phyloP scores from a whole-genome alignment of 2,113 vertebrate genomes.

The Istiophorus platypterus region DNA sequence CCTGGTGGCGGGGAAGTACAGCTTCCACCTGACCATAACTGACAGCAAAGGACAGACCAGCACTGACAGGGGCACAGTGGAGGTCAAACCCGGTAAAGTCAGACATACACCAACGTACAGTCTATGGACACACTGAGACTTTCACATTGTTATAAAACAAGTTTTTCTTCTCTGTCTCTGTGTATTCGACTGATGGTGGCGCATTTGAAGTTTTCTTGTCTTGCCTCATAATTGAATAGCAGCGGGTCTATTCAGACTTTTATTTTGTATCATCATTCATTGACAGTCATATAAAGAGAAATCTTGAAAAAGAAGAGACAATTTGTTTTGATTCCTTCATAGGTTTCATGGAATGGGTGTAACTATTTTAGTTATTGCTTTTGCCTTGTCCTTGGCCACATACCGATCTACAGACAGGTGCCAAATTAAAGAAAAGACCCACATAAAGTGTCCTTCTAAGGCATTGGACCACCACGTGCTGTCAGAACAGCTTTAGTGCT shows the following conservation, averaged over 20 bases:
- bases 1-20: slow-evolving; percentile 95
- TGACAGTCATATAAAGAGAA: neutral
- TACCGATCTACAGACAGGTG: too few species aligned
- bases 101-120: neutral
- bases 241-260: neutral
- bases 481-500: too few species aligned
- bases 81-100: slow-evolving; percentile 90
- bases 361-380: too few species aligned
- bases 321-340: neutral
- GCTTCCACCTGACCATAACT: slow-evolving; percentile 92
- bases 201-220: neutral
- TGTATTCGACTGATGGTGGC: neutral
- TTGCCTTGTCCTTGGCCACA: too few species aligned
- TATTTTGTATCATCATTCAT: neutral
- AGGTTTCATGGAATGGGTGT: too few species aligned
- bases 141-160: neutral
- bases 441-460: too few species aligned
- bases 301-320: neutral
- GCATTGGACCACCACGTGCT: too few species aligned
- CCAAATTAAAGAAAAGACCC: too few species aligned
- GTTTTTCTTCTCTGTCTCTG: neutral
- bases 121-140: neutral
- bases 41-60: slow-evolving; percentile 96
- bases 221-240: neutral
- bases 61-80: slow-evolving; percentile 87